These are phyloP conservation scores for Tachuris rubrigastra DNA, from an alignment of 2,113 vertebrate species.

Conservation along the genomic window DNA sequence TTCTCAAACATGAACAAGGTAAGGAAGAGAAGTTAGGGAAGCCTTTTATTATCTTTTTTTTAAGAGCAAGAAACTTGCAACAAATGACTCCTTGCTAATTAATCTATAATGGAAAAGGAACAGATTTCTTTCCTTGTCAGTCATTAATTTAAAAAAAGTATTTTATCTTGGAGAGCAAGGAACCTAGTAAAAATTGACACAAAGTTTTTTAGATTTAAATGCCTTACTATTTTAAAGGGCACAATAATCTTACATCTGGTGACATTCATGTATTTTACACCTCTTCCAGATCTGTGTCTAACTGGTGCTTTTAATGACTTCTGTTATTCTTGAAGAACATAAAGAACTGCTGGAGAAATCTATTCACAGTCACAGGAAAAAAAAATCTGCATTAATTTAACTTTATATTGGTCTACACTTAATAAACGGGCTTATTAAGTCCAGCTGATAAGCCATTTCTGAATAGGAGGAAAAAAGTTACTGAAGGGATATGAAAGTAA, in stretches of 20 bases:
- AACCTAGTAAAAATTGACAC: background rate
- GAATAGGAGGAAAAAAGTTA: background rate
- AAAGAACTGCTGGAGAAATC: background rate
- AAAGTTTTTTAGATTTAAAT: background rate
- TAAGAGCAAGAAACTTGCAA: background rate
- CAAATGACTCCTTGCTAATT: background rate
- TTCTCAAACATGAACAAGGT: background rate
- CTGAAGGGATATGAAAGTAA: background rate
- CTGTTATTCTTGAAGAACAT: background rate
- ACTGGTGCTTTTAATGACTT: conserved; percentile 10
- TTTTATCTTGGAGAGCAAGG: background rate
- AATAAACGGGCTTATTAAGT: background rate
- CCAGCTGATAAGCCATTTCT: background rate
- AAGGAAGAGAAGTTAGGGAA: background rate
- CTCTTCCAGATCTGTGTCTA: background rate
- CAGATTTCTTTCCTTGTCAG: background rate
- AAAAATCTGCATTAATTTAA: background rate
- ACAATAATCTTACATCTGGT: background rate
- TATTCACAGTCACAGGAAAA: background rate
- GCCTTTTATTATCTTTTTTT: background rate
- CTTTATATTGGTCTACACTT: background rate
- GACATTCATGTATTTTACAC: background rate
- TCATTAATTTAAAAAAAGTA: background rate
- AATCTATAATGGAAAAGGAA: background rate
- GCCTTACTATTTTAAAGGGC: background rate